Conservation (phyloP, 2,888 invertebrate genomes). For the Phalera bucephala region DNA sequence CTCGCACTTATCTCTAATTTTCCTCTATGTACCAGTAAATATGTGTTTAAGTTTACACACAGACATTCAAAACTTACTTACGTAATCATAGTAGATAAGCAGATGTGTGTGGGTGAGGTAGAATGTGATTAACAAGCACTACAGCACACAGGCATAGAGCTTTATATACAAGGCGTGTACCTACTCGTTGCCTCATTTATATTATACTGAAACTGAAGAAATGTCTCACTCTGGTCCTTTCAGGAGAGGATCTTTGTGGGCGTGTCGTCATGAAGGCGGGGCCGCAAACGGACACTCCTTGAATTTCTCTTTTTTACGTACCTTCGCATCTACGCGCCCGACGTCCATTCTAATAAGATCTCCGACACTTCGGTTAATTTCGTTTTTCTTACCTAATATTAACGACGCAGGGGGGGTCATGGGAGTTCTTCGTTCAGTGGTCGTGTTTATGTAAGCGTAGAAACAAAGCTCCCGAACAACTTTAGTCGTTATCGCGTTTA, state of each 20-base stretch:
- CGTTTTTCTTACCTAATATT: conserved; percentile 18
- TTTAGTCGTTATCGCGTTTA: conserved; percentile 81
- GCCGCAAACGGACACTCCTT: conserved; percentile 77
- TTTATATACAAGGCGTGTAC: conserved; percentile 27
- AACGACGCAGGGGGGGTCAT: conserved; percentile 16
- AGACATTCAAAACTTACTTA: conserved; percentile 17
- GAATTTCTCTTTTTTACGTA: conserved; percentile 78
- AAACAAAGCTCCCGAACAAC: conserved; percentile 76
- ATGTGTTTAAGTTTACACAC: conserved; percentile 7
- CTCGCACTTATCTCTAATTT: conserved; percentile 29
- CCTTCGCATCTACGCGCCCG: conserved; percentile 68
- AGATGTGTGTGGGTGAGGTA: conserved; percentile 6
- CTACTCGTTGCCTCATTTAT: conserved; percentile 50
- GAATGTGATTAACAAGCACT: conserved; percentile 2
- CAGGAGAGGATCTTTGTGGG: conserved; percentile 63
- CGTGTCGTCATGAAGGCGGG: conserved; percentile 69
- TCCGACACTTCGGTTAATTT: conserved; percentile 38
- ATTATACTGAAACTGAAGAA: conserved; percentile 64
- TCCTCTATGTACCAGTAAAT: conserved; percentile 21
- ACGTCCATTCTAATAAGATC: conserved; percentile 59
- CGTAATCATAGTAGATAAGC: conserved; percentile 8
- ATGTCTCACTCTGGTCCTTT: conserved; percentile 62
- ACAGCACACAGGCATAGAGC: not conserved
- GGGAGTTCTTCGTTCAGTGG: conserved; percentile 47
- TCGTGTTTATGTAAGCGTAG: conserved; percentile 71